Conservation (phyloP, 92 coral and sea anemone genomes). For the Parazoanthus swiftii region DNA sequence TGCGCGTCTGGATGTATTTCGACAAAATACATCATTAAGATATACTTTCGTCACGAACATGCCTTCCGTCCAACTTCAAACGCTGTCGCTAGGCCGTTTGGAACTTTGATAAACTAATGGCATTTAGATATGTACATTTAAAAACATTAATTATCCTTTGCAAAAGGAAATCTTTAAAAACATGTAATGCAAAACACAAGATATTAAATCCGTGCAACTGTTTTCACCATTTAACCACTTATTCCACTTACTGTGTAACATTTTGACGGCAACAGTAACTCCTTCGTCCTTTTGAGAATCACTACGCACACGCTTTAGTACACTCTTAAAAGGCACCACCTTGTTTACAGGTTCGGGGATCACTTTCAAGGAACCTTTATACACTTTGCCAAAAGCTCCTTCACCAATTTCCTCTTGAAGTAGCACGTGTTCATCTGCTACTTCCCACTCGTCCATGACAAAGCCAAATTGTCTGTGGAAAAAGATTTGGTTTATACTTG, state of each 20-base stretch:
- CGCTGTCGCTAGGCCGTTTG: no score
- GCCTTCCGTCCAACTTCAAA: no score
- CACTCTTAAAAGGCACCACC: slow-evolving; percentile 16
- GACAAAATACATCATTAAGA: no score
- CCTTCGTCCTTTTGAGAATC: slow-evolving; percentile 7
- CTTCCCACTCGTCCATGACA: slow-evolving; percentile 81
- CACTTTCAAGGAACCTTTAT: slow-evolving; percentile 54
- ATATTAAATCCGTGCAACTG: no score
- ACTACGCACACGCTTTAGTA: slow-evolving; percentile 2
- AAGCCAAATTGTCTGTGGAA: slow-evolving; percentile 53
- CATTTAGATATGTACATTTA: no score
- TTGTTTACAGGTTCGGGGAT: slow-evolving; percentile 38
- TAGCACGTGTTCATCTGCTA: slow-evolving; percentile 46
- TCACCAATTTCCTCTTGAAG: slow-evolving; percentile 72
- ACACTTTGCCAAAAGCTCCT: slow-evolving; percentile 92
- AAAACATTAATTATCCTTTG: no score
- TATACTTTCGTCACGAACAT: no score
- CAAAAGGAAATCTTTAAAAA: no score
- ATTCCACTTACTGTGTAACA: slow-evolving; percentile 27
- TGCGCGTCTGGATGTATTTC: no score
- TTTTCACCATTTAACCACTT: no score
- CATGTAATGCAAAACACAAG: no score
- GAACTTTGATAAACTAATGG: no score
- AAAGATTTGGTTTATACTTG: background rate
- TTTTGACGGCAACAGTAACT: slow-evolving; percentile 34